Percentiles rank a stretch among this genome's conserved stretches.
phyloP scores from a whole-genome alignment of 2,888 invertebrate species.

The Plagodis pulveraria region DNA sequence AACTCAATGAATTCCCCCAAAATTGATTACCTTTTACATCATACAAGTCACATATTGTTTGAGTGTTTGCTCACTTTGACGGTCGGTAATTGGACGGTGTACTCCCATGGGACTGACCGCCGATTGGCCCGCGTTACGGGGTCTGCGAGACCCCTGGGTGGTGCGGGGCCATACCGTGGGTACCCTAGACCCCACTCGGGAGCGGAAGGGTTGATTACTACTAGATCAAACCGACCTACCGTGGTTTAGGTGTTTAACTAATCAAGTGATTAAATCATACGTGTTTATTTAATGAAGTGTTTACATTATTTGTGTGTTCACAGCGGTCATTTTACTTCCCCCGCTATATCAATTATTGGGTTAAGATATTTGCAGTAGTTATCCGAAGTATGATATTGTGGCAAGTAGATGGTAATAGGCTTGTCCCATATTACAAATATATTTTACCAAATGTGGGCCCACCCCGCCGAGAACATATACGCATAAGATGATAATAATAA shows the following conservation, averaged over 20 bases:
- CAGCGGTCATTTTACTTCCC: too few relatives aligned
- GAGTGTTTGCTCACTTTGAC: slow-evolving; percentile 29
- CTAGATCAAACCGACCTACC: slow-evolving; percentile 20
- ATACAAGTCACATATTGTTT: slow-evolving; percentile 20
- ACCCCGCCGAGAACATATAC: too few relatives aligned
- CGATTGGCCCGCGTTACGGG: slow-evolving; percentile 36
- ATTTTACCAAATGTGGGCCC: too few relatives aligned
- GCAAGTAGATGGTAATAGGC: too few relatives aligned
- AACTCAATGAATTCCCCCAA: slow-evolving; percentile 12
- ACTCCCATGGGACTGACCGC: slow-evolving; percentile 41
- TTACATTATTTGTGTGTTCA: too few relatives aligned
- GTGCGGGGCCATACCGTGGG: slow-evolving; percentile 12
- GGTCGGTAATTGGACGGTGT: slow-evolving; percentile 43
- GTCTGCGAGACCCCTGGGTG: slow-evolving; percentile 16
- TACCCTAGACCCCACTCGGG: slow-evolving; percentile 6
- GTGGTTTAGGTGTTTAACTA: slow-evolving; percentile 23
- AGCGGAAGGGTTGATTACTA: slow-evolving; percentile 24
- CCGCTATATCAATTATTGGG: too few relatives aligned
- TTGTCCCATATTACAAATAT: too few relatives aligned
- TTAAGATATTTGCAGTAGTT: too few relatives aligned
- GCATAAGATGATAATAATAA: too few relatives aligned
- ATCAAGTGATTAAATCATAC: slow-evolving; percentile 12
- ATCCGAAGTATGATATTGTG: too few relatives aligned
- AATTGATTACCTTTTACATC: slow-evolving; percentile 18
- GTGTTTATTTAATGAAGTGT: neutral